A percentile compares a stretch with the other conserved stretches of the same genome.
phyloP scores from a whole-genome alignment of 2,888 invertebrate genomes.

The Sinotaia quadrata region DNA sequence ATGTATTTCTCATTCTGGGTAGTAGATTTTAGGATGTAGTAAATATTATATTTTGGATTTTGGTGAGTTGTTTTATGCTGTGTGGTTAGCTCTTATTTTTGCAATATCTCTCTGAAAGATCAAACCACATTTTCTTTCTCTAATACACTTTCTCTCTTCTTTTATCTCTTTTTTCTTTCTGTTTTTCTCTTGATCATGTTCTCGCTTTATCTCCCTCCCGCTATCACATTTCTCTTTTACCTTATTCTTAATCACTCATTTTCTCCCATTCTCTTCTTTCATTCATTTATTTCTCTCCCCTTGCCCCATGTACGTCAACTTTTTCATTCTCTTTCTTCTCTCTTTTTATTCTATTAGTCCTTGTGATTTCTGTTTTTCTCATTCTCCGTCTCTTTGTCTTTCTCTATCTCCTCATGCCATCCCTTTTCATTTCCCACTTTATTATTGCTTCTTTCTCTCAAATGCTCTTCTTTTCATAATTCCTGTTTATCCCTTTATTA shows the following conservation, averaged over 20 bases:
- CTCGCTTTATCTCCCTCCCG: no score
- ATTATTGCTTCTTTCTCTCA: conserved; percentile 17
- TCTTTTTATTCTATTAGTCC: not conserved
- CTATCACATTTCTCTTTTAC: conserved; percentile 33
- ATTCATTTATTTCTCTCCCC: no score
- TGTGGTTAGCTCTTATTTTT: no score
- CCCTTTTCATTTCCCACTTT: not conserved
- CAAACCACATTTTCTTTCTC: no score
- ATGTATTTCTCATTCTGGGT: no score
- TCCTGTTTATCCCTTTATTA: not conserved
- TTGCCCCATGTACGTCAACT: not conserved
- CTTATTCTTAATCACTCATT: conserved; percentile 28
- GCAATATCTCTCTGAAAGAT: no score
- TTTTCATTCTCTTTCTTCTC: not conserved
- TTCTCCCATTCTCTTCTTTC: conserved; percentile 31
- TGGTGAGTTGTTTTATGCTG: no score
- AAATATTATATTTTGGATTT: no score
- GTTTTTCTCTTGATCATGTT: no score
- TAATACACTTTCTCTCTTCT: no score
- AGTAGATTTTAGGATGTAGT: no score
- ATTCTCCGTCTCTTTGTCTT: conserved; percentile 15
- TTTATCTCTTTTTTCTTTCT: no score
- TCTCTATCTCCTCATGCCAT: conserved; percentile 10
- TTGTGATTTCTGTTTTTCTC: not conserved
- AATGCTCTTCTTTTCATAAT: conserved; percentile 5